phyloP scores from a whole-genome alignment of 2,113 vertebrate species.

The Acanthisitta chloris region DNA sequence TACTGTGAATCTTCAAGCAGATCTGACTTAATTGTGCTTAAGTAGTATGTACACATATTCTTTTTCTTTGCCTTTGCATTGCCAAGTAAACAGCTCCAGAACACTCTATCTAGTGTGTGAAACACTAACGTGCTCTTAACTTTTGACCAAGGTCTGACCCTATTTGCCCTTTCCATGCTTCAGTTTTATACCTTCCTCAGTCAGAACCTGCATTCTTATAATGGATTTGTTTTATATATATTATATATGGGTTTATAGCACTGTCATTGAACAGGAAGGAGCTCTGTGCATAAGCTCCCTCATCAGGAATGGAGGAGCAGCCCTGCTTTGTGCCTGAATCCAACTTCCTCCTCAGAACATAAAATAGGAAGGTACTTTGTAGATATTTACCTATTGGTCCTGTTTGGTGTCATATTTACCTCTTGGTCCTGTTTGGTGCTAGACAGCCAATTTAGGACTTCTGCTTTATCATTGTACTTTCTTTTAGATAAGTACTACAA shows the following conservation, averaged over 20 bases:
- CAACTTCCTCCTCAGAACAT: not conserved
- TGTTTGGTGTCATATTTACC: not conserved
- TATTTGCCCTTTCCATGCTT: not conserved
- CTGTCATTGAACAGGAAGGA: not conserved
- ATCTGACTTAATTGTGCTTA: not conserved
- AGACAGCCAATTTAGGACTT: not conserved
- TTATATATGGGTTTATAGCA: no score
- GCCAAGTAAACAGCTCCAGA: not conserved
- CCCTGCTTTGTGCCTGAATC: not conserved
- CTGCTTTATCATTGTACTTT: not conserved
- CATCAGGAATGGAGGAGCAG: not conserved
- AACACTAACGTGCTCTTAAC: not conserved
- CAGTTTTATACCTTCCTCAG: not conserved
- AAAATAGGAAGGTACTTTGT: not conserved
- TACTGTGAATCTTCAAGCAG: not conserved
- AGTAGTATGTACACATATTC: not conserved
- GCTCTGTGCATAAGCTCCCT: not conserved
- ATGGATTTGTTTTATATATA: no score
- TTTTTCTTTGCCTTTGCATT: not conserved
- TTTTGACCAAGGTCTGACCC: not conserved
- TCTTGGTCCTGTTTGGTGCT: not conserved
- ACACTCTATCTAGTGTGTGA: not conserved
- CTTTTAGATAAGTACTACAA: not conserved
- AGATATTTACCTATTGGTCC: not conserved
- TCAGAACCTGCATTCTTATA: not conserved